phyloP scores from a whole-genome alignment of 1,140 invertebrate genomes.

The Meloidogyne hapla region DNA sequence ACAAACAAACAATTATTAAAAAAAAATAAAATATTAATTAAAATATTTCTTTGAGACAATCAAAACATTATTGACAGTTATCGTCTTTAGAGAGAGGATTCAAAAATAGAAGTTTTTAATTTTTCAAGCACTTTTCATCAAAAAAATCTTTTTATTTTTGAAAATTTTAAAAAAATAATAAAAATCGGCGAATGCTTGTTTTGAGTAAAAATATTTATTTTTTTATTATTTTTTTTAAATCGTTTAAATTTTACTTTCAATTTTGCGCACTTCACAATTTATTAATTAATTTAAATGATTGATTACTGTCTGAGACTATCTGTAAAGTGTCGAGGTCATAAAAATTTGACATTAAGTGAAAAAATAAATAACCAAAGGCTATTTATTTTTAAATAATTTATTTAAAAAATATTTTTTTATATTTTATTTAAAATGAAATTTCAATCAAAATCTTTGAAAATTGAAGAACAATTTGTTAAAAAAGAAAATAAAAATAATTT shows the following conservation, averaged over 20 bases:
- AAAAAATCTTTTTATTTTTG: neutral
- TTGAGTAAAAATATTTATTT: neutral
- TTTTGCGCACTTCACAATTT: constrained; percentile 2
- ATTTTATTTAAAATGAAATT: too few species aligned
- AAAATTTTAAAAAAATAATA: constrained; percentile 1
- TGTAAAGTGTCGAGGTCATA: neutral
- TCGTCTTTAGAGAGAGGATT: too few species aligned
- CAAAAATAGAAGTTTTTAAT: too few species aligned
- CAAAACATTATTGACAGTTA: too few species aligned
- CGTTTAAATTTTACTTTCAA: neutral
- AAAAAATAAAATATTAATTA: too few species aligned
- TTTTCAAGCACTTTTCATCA: neutral
- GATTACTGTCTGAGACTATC: neutral
- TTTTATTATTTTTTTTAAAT: neutral
- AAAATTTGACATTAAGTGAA: neutral
- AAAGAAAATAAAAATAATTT: too few species aligned
- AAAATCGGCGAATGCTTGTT: constrained; percentile 3
- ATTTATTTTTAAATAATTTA: too few species aligned
- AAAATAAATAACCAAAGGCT: neutral
- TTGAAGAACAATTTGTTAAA: too few species aligned
- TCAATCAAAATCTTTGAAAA: too few species aligned
- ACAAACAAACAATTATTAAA: too few species aligned
- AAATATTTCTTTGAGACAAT: too few species aligned
- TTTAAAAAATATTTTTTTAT: too few species aligned
- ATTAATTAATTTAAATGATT: neutral